A percentile compares a stretch with the other conserved stretches of the same genome.
phyloP scores from a whole-genome alignment of 2,888 invertebrate genomes.

The Mactromeris polynyma region DNA sequence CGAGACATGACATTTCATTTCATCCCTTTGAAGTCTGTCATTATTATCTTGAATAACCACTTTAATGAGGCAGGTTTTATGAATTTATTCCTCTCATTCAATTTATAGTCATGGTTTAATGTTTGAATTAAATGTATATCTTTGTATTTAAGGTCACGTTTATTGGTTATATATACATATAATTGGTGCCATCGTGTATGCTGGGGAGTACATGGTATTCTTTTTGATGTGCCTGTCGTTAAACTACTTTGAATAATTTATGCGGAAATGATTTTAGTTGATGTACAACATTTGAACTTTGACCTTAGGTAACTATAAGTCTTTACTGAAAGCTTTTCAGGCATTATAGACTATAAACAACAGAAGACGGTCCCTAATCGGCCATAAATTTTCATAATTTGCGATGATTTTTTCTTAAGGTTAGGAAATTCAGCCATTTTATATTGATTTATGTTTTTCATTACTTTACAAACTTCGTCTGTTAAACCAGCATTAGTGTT shows the following conservation, averaged over 20 bases:
- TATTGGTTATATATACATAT: slow-evolving; percentile 10
- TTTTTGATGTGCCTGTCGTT: not conserved
- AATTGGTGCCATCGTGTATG: slow-evolving; percentile 21
- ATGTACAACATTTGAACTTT: slow-evolving; percentile 8
- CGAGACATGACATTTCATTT: slow-evolving; percentile 23
- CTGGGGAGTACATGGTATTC: not conserved
- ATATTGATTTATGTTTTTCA: slow-evolving; percentile 5
- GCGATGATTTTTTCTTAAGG: not conserved
- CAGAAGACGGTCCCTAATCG: not conserved
- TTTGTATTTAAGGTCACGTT: slow-evolving; percentile 6
- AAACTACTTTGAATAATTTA: slow-evolving; percentile 15
- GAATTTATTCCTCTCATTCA: slow-evolving; percentile 30
- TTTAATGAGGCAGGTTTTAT: slow-evolving; percentile 32
- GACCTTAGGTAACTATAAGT: not conserved
- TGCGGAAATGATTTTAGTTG: slow-evolving; percentile 2
- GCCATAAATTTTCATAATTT: not conserved
- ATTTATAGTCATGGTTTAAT: slow-evolving; percentile 32
- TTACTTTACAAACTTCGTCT: not conserved
- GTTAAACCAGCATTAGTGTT: too few relatives aligned
- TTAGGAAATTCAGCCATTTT: not conserved
- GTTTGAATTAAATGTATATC: slow-evolving; percentile 6
- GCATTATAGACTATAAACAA: not conserved
- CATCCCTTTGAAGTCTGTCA: slow-evolving; percentile 30
- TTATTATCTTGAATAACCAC: slow-evolving; percentile 24
- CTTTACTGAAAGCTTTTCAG: not conserved